A percentile compares a stretch with the other conserved stretches of the same genome.
These are phyloP conservation scores for Colius striatus DNA, from an alignment of 2,113 vertebrate species.

Conservation along the genomic window DNA sequence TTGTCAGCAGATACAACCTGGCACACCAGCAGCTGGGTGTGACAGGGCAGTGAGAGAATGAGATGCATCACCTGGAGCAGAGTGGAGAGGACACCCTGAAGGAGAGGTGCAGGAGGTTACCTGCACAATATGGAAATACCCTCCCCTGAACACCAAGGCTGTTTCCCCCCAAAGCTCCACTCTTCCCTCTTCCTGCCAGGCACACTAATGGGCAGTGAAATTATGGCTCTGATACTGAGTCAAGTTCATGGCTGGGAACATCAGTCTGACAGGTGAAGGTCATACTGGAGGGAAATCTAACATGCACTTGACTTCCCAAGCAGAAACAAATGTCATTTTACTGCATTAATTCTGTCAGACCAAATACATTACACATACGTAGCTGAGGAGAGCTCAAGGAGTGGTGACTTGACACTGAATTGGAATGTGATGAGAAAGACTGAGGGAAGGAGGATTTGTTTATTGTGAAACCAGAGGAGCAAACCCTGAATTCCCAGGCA, in stretches of 20 bases:
- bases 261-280: not conserved
- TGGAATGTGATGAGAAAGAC: not conserved
- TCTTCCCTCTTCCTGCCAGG: too few species aligned
- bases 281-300: not conserved
- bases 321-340: not conserved
- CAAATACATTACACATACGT: not conserved
- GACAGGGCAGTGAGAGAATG: not conserved
- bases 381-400: not conserved
- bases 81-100: not conserved
- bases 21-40: not conserved
- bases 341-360: not conserved
- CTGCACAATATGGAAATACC: not conserved
- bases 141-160: rapidly evolving
- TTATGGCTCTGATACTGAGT: not conserved
- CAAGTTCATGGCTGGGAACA: not conserved
- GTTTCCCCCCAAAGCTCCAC: not conserved
- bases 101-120: too few species aligned
- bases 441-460: not conserved
- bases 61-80: not conserved
- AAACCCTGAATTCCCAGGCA: not conserved
- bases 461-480: not conserved
- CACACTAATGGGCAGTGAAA: not conserved
- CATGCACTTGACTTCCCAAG: not conserved
- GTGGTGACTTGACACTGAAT: not conserved
- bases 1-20: not conserved